phyloP scores from a whole-genome alignment of 2,888 invertebrate genomes.

The Drosophila antonietae region DNA sequence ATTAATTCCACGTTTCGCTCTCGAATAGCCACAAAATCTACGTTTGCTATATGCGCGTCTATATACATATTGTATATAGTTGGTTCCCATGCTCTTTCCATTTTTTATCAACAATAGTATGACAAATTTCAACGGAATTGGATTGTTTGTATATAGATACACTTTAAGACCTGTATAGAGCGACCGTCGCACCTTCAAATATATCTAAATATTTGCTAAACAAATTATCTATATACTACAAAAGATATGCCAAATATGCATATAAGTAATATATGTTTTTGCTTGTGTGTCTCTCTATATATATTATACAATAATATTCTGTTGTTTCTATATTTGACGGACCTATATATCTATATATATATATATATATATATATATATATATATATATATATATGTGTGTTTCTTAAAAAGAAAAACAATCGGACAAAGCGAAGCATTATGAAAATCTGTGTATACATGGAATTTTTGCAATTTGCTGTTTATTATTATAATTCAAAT shows the following conservation, averaged over 20 bases:
- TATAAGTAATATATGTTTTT: conserved; percentile 7
- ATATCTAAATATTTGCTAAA: conserved; percentile 55
- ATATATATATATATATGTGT: not conserved
- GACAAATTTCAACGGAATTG: conserved; percentile 43
- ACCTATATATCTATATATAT: not conserved
- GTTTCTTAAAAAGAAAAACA: conserved; percentile 22
- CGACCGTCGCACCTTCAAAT: conserved; percentile 41
- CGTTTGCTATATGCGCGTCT: not conserved
- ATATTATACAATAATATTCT: conserved; percentile 38
- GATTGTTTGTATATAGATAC: conserved; percentile 38
- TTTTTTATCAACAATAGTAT: conserved; percentile 48
- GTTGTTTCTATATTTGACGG: conserved; percentile 61
- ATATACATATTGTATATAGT: not conserved
- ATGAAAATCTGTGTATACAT: conserved; percentile 11
- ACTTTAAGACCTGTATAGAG: conserved; percentile 34
- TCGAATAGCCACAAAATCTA: not conserved
- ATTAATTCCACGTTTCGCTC: conserved; percentile 54
- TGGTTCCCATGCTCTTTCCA: conserved; percentile 2
- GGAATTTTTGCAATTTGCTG: not conserved
- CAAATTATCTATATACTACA: conserved; percentile 43
- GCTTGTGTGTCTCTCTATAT: not conserved
- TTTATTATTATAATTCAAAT: not conserved
- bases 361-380: not conserved
- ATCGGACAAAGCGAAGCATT: conserved; percentile 10
- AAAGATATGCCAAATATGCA: conserved; percentile 20